Base-by-base conservation (phyloP, 1,140 invertebrate species). In the Ostrea denselamellosa region DNA sequence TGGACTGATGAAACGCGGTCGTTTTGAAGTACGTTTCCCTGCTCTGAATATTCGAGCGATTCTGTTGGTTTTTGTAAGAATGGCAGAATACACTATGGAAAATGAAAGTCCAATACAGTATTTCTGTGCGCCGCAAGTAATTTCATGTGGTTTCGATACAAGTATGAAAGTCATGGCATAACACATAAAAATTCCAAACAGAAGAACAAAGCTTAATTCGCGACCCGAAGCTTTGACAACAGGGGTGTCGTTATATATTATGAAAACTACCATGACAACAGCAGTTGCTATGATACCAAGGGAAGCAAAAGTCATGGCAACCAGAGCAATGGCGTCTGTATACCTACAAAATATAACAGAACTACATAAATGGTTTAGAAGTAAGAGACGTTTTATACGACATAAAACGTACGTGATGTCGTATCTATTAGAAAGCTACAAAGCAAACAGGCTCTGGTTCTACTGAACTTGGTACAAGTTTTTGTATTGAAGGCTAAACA, bases 1-100 rank as follows among this genome's bases (percentile, higher is more conserved):
- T 0, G 98, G 98, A 54, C 98, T 98, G 90, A 99, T 99, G 94
- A 98, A 98, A 28, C 97, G 97, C 8, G 98, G 98, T 87, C 98
- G 95, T 93, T 97, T 97, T 0, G 98, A 97, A 10, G 98, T 98
- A 88, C 97, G 96, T 93, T 97, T 98, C 4, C 96, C 96, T 8
- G 96, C 95, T 93, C 96, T 96, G 93, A 97, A 97, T 83, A 97
- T 97, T 85, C 97, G 94, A 5, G 96, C 96, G 83, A 97, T 96
- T 52, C 97, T 94, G 94, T 97, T 97, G 3, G 97, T 97, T 95
- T 97, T 97, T 53, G 97, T 97, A 52, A 97, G 95, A 88, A 97
- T 97, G 56, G 97, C 97, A 53, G 96, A 96, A 92, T 97, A 97
- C 90, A 97, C 97, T 28, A 97, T 95, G 84, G 96, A 96, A 81